phyloP scores from a whole-genome alignment of 2,797 vertebrate species.

The Pteropus rufus region DNA sequence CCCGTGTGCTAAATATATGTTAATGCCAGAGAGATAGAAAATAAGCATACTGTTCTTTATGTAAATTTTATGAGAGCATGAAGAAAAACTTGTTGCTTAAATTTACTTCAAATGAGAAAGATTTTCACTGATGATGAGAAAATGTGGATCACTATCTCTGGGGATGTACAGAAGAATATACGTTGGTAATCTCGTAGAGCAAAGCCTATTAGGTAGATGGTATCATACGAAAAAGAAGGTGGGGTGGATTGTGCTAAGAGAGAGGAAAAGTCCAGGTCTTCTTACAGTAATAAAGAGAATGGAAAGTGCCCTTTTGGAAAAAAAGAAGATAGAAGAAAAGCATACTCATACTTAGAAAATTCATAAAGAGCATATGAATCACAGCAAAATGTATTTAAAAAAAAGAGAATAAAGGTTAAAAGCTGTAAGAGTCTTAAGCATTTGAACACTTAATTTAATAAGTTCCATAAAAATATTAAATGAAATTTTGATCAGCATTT shows the following conservation, averaged over 20 bases:
- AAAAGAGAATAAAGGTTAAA: conserved; percentile 22
- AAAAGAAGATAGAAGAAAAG: conserved; percentile 57
- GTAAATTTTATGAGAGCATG: conserved; percentile 40
- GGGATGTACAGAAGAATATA: conserved; percentile 65
- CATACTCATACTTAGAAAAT: conserved; percentile 63
- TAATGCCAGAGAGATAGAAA: conserved; percentile 37
- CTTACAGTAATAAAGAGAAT: conserved; percentile 79
- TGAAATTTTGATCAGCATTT: background rate
- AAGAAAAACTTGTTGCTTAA: conserved; percentile 76
- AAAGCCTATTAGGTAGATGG: conserved; percentile 81
- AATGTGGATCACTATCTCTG: conserved; percentile 64
- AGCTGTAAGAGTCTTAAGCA: background rate
- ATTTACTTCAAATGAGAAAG: conserved; percentile 68
- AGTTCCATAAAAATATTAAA: background rate
- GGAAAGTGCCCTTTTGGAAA: conserved; percentile 70
- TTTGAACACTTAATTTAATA: background rate
- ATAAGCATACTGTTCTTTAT: conserved; percentile 39
- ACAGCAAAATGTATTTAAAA: background rate
- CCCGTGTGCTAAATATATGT: background rate
- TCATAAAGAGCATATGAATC: conserved; percentile 46
- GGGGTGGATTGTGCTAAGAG: conserved; percentile 66
- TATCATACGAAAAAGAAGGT: conserved; percentile 65
- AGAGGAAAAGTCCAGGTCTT: conserved; percentile 69
- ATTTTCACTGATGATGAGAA: conserved; percentile 74
- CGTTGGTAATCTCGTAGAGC: conserved; percentile 63